Conservation (phyloP, 2,888 invertebrate genomes). For the Hypercompe scribonia region DNA sequence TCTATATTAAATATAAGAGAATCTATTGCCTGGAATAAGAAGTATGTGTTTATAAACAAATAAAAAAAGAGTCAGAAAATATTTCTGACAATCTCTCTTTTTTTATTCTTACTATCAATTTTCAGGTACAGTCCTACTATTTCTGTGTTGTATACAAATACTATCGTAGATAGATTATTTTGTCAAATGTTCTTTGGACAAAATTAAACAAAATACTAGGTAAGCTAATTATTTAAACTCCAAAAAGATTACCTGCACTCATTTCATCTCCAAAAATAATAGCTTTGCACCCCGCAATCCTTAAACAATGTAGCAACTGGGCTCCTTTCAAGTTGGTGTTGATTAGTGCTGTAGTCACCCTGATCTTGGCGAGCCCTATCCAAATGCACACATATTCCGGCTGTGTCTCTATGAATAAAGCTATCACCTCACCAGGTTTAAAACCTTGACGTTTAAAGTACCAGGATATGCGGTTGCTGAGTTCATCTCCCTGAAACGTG, state of each 20-base stretch:
- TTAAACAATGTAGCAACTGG: constrained; percentile 93
- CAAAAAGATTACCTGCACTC: constrained; percentile 68
- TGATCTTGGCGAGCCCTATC: constrained; percentile 95
- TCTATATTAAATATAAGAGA: too few relatives aligned
- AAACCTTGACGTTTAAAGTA: constrained; percentile 85
- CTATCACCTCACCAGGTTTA: constrained; percentile 92
- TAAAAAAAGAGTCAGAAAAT: too few relatives aligned
- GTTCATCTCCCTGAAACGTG: constrained; percentile 83
- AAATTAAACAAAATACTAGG: neutral
- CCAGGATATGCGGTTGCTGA: constrained; percentile 86
- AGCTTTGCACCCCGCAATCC: constrained; percentile 91
- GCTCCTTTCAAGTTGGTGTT: constrained; percentile 94
- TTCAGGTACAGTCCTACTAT: too few relatives aligned
- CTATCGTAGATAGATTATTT: too few relatives aligned
- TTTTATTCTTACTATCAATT: too few relatives aligned
- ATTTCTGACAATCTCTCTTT: too few relatives aligned
- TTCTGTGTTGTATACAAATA: too few relatives aligned
- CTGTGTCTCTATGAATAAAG: constrained; percentile 95
- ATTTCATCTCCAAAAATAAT: constrained; percentile 91
- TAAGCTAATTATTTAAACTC: neutral
- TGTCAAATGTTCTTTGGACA: too few relatives aligned
- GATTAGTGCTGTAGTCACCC: constrained; percentile 93
- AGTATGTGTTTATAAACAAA: too few relatives aligned
- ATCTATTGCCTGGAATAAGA: too few relatives aligned
- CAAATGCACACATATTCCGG: constrained; percentile 95